Base-by-base conservation (phyloP, 2,797 vertebrate species). In the Neosalanx taihuensis region DNA sequence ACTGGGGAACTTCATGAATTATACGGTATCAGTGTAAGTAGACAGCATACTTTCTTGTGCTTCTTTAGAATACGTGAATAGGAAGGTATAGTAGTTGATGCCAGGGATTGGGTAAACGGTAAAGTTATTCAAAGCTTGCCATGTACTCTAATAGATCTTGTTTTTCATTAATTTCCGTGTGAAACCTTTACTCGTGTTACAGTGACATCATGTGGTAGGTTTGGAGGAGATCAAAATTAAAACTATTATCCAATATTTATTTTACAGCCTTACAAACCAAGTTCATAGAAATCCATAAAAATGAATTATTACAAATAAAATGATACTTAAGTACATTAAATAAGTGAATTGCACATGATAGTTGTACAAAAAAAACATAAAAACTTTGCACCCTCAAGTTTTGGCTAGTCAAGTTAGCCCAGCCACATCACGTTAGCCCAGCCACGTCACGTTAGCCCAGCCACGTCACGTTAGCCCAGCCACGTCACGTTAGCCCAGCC, bases 121-220 rank as follows among this genome's bases (percentile, higher is more conserved):
- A 56, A 17, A 17, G 51, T 56, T 56, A 56, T 17, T 56, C 18
- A 53, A n/a, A 46, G 10, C 18, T 56, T 17, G 18, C 51, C 51
- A 3, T 56, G 51, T 20, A 64, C 63, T 37, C 35, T 12, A 20
- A 41, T 35, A 37, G n/a, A 41, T 64, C 41, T 4, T 33, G 41
- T n/a, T 31, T 71, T 69, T 62, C 64, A 53, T 64, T 56, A 1
- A 30, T 73, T 23, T 53, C 72, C 73, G 78, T 82, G 64, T 74
- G 49, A 15, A 29, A 0, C 15, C 30, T 76, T 61, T 29, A 46
- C 76, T 71, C 78, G 82, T 53, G 73, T 72, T 74, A 75, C 72
- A 88, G 86, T 67, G 90, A 82, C 91, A 84, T 68, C 88, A 35
- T 73, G 84, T 85, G 91, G 85, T 1, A 3, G 2, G 1, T 63